Evolutionary conservation across 2,797 vertebrate genomes (phyloP).

Genomic region (Cheirogaleus major): DNA sequence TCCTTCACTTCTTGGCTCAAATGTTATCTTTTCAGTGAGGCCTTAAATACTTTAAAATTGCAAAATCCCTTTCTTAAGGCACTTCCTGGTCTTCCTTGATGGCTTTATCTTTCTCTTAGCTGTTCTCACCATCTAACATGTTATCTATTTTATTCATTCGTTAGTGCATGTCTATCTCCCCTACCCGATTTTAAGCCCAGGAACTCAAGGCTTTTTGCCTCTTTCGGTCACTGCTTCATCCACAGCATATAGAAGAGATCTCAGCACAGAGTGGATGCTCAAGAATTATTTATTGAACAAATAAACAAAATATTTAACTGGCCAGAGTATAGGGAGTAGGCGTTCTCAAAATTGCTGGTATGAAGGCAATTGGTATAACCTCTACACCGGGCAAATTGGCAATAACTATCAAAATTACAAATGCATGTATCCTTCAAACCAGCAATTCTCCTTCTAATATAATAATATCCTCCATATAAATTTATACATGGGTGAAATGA

Average conservation of each 20-base stretch:
- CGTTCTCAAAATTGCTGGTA: not conserved
- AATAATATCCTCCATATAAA: not conserved
- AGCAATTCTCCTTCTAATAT: not conserved
- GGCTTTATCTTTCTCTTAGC: not conserved
- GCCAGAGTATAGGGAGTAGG: not conserved
- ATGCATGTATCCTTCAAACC: not conserved
- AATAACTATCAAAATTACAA: conserved; percentile 13
- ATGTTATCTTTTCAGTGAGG: not conserved
- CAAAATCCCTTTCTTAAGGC: not conserved
- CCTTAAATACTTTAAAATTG: not conserved
- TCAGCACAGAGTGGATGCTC: not conserved
- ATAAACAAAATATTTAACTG: not conserved
- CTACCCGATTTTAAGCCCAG: not conserved
- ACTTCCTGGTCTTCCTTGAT: not conserved
- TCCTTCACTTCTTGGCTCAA: not conserved
- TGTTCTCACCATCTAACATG: not conserved
- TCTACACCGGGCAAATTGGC: not conserved
- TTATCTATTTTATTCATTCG: not conserved
- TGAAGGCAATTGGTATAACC: not conserved
- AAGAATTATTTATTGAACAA: not conserved
- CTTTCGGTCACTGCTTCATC: not conserved
- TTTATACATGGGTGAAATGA: not conserved
- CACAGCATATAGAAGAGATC: not conserved
- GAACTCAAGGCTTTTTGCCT: not conserved
- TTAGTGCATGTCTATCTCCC: not conserved